Base-by-base conservation (phyloP, 2,113 vertebrate genomes). In the Mionectes macconnelli region DNA sequence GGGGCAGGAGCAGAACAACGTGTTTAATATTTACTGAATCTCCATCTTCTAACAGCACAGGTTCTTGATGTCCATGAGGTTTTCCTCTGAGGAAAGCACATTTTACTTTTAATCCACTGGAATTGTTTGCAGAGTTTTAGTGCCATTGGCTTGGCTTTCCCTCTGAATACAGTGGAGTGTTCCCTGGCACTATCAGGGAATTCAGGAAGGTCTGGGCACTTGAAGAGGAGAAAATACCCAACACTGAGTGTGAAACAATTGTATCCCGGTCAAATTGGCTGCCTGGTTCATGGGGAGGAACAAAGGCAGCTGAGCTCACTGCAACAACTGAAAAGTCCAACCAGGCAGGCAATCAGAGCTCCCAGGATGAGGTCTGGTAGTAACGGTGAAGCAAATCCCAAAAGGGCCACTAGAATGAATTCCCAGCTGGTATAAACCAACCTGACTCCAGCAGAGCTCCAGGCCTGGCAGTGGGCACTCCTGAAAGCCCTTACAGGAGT, bases 61-160 rank as follows among this genome's bases (percentile, higher is more conserved):
- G 35, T n/a, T 73, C 35, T 44, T 60, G 44, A 49, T 24, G 47
- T 13, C 37, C 33, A 30, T 10, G 7, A 11, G 22, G 9, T 55
- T 37, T 79, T 8, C 10, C 18, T 25, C 37, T 0, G 0, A 56
- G 62, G 28, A 89, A 64, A 35, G 25, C 12, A 67, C 47, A 31
- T 37, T 63, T 74, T 81, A 13, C 12, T 77, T 74, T 90, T 37
- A 78, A 63, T 18, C 9, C 14, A 8, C 3, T 3, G 4, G 44
- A 89, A 82, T 4, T 49, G 14, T 62, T 57, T 49, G 25, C 19
- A 69, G 33, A 2, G 1, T 22, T 67, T 91, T 35, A 59, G 14
- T 39, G 6, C 23, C 37, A 8, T 13, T 79, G 78, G 53, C 35
- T 50, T 27, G 27, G 12, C 14, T 57, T 80, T 45, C 45, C 67